A percentile compares a stretch with the other conserved stretches of the same genome.
phyloP scores from a whole-genome alignment of 2,888 invertebrate species.

The Pachymerium ferrugineum region DNA sequence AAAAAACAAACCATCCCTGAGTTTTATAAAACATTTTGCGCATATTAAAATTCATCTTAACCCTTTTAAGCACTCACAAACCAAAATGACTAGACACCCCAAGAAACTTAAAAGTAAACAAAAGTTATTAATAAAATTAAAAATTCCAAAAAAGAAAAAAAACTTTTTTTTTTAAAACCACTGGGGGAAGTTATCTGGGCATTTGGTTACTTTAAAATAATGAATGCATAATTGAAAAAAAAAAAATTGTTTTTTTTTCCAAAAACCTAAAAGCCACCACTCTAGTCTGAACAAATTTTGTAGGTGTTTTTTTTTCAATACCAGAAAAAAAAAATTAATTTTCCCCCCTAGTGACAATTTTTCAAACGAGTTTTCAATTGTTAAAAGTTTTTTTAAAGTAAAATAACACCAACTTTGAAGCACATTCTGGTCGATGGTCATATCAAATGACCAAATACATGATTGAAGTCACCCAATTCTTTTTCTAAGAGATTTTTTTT shows the following conservation, averaged over 20 bases:
- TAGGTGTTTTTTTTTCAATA: background rate
- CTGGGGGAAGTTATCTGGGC: background rate
- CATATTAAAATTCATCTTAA: too few relatives aligned
- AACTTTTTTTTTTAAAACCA: too few relatives aligned
- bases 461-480: background rate
- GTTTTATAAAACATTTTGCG: background rate
- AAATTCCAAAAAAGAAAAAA: background rate
- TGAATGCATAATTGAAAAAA: background rate
- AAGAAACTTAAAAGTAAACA: background rate
- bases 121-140: background rate
- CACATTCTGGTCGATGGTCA: constrained; percentile 11
- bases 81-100: background rate
- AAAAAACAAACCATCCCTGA: background rate
- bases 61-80: too few relatives aligned
- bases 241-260: background rate
- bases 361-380: background rate
- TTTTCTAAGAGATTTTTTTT: background rate
- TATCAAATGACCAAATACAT: background rate
- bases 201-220: background rate
- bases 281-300: too few relatives aligned
- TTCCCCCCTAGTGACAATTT: background rate
- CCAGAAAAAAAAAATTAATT: background rate
- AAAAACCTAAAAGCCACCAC: too few relatives aligned
- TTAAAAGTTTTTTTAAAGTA: background rate
- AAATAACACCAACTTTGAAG: background rate